Conservation (phyloP, 2,888 invertebrate species). For the Macrophya annulata region DNA sequence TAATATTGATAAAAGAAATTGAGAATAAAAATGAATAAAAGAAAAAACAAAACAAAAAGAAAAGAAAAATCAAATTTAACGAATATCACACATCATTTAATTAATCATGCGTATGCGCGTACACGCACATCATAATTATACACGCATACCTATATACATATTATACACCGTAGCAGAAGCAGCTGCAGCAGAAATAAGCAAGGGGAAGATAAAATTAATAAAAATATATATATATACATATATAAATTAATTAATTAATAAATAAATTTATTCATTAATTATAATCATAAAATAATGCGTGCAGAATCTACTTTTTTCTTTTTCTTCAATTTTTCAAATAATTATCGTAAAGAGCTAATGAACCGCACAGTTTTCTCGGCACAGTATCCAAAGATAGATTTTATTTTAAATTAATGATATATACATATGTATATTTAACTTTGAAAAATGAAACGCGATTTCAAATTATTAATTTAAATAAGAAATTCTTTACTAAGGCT, state of each 20-base stretch:
- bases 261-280: slow-evolving; percentile 1
- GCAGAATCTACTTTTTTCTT: not conserved
- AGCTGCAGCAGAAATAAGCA: slow-evolving; percentile 4
- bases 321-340: not conserved
- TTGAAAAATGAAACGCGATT: not conserved
- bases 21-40: not conserved
- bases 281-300: slow-evolving; percentile 10
- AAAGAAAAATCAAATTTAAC: not conserved
- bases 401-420: not conserved
- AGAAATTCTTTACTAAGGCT: not conserved
- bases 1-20: not conserved
- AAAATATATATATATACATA: no score
- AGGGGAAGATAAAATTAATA: not conserved
- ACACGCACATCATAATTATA: not conserved
- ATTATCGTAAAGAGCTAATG: not conserved
- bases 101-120: slow-evolving; percentile 7
- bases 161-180: slow-evolving; percentile 13
- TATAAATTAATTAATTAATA: not conserved
- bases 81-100: not conserved
- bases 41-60: not conserved
- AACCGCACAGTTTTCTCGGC: not conserved
- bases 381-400: not conserved
- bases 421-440: not conserved
- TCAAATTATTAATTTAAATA: no score
- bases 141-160: not conserved